Base-by-base conservation (phyloP, 2,797 vertebrate genomes). In the Anguilla anguilla region DNA sequence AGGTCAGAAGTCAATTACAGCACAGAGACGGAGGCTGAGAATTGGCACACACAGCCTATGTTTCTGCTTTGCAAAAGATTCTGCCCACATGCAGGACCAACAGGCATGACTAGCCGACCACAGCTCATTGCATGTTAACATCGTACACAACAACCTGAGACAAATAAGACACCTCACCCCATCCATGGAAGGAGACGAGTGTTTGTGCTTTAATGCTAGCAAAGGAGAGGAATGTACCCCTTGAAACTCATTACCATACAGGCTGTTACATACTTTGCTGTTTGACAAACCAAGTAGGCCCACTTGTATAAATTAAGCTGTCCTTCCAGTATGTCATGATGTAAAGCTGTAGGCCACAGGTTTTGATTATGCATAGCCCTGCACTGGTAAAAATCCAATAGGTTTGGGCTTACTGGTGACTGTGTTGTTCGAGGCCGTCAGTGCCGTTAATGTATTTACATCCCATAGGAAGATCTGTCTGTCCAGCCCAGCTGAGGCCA, bases 381-480 rank as follows among this genome's bases (percentile, higher is more conserved):
- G 53, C 49, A 5, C 25, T 51, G 53, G 49, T 57, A 6, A 85
- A 46, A 84, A 49, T n/a, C 35, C 22, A 19, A 74, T 43, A 19
- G 31, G 69, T 72, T 28, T 9, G 22, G 35, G 94, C 98, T 96
- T 95, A 99, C 99, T 99, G 94, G 99, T 99, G 94, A 99, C 99
- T 55, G 98, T 99, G 95, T 99, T 99, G 95, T 99, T 99, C 94
- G 99, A 99, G 94, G 99, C 98, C 92, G 98, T 99, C 95, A 99
- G 94, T 91, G 99, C 98, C 85, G 98, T 99, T 84, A 99, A 94
- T 64, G 99, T 99, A 93, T 99, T 99, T 93, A 99, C 99, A 94
- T 99, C 99, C 99, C 99, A 99, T 89, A 99, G 97, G 93, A 99
- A 99, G 94, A 99, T 99, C 92, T 99, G 99, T 90, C 99, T 95